Evolutionary conservation across 1,140 invertebrate species (phyloP).

Genomic region (Apolygus lucorum): DNA sequence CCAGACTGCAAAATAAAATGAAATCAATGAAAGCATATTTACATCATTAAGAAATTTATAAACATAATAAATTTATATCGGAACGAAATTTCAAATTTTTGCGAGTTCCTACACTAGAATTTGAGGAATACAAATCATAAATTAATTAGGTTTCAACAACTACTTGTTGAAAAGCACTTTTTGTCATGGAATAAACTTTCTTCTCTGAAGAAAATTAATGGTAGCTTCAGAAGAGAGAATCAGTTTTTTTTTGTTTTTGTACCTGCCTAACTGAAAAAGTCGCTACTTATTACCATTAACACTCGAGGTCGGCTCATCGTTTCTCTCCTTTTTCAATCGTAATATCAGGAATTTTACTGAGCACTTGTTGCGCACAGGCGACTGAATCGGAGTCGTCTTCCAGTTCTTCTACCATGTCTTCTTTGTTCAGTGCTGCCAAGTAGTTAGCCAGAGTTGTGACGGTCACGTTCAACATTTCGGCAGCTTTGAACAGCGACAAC

Average conservation of each 20-base stretch:
- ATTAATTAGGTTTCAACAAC: neutral
- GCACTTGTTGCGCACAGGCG: slow-evolving; percentile 41
- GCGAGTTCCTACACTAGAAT: no score
- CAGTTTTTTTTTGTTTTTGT: neutral
- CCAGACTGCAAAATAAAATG: no score
- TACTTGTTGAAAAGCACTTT: slow-evolving; percentile 18
- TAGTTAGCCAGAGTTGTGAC: slow-evolving; percentile 61
- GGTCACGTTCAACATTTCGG: slow-evolving; percentile 61
- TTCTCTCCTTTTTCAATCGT: slow-evolving; percentile 52
- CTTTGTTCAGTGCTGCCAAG: slow-evolving; percentile 48
- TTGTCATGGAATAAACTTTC: neutral
- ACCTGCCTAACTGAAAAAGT: neutral
- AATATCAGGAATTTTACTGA: slow-evolving; percentile 53
- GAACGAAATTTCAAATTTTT: no score
- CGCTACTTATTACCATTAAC: slow-evolving; percentile 30
- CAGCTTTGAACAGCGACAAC: slow-evolving; percentile 57
- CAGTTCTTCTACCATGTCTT: slow-evolving; percentile 39
- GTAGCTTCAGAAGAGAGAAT: neutral
- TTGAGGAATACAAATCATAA: neutral
- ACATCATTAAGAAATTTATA: no score
- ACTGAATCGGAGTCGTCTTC: slow-evolving; percentile 39
- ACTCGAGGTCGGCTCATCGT: slow-evolving; percentile 21
- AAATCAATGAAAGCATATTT: no score
- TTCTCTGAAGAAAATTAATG: slow-evolving; percentile 7
- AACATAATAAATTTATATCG: no score